These are phyloP conservation scores for Diachrysia chrysitis DNA, from an alignment of 2,888 invertebrate genomes.

Conservation along the genomic window DNA sequence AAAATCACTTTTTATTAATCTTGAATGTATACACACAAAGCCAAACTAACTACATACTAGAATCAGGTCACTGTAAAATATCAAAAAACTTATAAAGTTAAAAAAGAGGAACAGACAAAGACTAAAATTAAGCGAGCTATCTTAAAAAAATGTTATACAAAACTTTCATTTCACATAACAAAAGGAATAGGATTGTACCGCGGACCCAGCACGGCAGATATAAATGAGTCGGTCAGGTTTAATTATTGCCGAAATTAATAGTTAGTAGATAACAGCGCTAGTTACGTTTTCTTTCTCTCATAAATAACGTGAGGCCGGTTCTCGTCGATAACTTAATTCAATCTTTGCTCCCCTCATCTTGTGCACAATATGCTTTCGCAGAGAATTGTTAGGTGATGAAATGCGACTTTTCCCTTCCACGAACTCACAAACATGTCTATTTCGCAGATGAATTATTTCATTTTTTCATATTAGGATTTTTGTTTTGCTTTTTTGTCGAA, in stretches of 20 bases:
- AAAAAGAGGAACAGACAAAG: conserved; percentile 23
- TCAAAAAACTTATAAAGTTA: neutral
- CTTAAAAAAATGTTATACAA: conserved; percentile 38
- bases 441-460: conserved; percentile 59
- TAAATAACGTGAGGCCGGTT: conserved; percentile 77
- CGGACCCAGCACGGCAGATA: conserved; percentile 63
- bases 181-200: conserved; percentile 55
- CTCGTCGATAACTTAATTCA: conserved; percentile 85
- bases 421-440: conserved; percentile 59
- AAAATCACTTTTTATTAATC: neutral
- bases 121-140: conserved; percentile 26
- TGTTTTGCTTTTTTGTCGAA: conserved; percentile 37
- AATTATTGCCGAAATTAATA: conserved; percentile 85
- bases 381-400: conserved; percentile 75
- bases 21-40: neutral
- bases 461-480: conserved; percentile 51
- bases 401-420: conserved; percentile 69
- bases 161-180: conserved; percentile 54
- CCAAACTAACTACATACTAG: neutral
- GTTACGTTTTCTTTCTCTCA: conserved; percentile 77
- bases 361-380: conserved; percentile 73
- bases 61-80: neutral
- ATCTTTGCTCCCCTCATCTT: conserved; percentile 82
- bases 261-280: conserved; percentile 76
- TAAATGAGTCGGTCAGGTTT: conserved; percentile 78